Evolutionary conservation across 37 sponge, comb jelly and placozoan genomes (phyloP).

Genomic region (Hormiphora californensis): DNA sequence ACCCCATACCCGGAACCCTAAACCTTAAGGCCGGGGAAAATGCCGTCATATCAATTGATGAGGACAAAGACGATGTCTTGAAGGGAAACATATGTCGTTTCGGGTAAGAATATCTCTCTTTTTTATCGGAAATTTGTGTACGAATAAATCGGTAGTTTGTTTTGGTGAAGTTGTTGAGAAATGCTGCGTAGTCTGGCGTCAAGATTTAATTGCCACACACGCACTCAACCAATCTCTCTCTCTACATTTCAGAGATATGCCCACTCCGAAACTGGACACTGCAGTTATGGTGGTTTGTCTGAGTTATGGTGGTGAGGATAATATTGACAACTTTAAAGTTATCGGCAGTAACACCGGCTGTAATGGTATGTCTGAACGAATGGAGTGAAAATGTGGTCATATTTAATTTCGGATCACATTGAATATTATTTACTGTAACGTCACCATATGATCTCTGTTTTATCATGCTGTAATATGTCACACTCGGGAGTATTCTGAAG

Average conservation of each 20-base stretch:
- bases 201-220: no score
- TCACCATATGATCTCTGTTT: no score
- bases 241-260: no score
- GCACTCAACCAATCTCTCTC: no score
- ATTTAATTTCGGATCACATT: no score
- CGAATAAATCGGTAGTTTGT: no score
- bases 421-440: no score
- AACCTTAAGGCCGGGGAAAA: not conserved
- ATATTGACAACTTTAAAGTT: not conserved
- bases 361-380: not conserved
- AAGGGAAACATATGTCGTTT: not conserved
- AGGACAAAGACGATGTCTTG: not conserved
- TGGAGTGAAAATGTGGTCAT: no score
- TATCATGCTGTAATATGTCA: no score
- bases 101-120: not conserved
- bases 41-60: constrained; percentile 39
- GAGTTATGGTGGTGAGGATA: not conserved
- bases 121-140: not conserved
- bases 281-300: not conserved
- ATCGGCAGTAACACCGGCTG: constrained; percentile 4
- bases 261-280: not conserved
- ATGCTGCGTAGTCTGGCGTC: no score
- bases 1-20: not conserved
- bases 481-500: no score
- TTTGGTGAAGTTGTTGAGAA: no score